These are phyloP conservation scores for Cynopterus brachyotis DNA, from an alignment of 2,113 vertebrate species.

Conservation along the genomic window DNA sequence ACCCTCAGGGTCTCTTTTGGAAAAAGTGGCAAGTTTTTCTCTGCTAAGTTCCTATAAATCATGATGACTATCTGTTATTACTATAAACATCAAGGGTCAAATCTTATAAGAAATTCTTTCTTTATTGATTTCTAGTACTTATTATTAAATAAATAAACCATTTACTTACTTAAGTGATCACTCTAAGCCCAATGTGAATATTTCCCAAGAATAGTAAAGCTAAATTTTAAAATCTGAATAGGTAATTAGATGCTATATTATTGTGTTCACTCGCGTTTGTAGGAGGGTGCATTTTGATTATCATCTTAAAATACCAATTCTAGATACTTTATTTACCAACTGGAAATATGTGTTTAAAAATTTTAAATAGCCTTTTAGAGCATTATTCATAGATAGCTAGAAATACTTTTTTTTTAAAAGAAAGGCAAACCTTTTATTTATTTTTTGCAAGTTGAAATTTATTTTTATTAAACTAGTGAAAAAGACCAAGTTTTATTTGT, in stretches of 20 bases:
- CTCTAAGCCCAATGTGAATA: not conserved
- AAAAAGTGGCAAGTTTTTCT: not conserved
- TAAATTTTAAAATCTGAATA: not conserved
- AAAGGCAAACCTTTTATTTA: not conserved
- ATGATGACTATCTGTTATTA: not conserved
- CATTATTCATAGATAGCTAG: not conserved
- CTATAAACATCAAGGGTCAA: not conserved
- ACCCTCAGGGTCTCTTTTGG: not conserved
- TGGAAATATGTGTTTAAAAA: not conserved
- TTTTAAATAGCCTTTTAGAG: not conserved
- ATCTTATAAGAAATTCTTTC: not conserved
- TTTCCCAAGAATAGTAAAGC: not conserved
- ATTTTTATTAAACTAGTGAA: not conserved
- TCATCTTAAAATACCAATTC: conserved; percentile 29
- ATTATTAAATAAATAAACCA: not conserved
- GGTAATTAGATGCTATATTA: not conserved
- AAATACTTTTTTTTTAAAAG: not conserved
- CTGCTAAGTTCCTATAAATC: not conserved
- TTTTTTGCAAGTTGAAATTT: conserved; percentile 24
- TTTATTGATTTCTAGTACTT: not conserved
- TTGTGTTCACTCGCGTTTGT: not conserved
- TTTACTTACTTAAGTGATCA: not conserved
- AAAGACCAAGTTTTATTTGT: not conserved
- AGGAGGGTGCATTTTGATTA: not conserved
- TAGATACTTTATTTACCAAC: not conserved